Conservation (phyloP, 2,797 vertebrate genomes). For the Takifugu ocellatus region DNA sequence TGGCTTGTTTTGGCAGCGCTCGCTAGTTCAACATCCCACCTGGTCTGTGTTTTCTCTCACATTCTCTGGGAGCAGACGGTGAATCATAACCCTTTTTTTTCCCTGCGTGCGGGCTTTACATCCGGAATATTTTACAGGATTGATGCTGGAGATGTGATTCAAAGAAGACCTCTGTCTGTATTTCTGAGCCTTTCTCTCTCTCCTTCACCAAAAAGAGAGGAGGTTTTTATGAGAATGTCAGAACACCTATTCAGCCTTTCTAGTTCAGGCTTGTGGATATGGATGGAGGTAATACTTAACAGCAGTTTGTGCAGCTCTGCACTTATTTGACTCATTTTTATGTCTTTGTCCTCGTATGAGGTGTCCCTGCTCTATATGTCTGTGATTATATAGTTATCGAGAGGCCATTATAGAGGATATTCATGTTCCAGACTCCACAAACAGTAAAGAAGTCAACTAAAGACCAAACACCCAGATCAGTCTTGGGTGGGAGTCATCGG, state of each 20-base stretch:
- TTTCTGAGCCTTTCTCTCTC: neutral
- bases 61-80: constrained; percentile 21
- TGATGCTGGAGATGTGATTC: constrained; percentile 3
- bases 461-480: neutral
- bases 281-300: too few relatives aligned
- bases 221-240: too few relatives aligned
- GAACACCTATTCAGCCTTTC: too few relatives aligned
- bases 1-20: constrained; percentile 15
- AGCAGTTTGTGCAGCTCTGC: too few relatives aligned
- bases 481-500: neutral
- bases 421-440: too few relatives aligned
- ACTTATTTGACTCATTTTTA: too few relatives aligned
- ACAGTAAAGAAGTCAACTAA: neutral
- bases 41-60: constrained; percentile 18
- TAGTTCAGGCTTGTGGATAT: too few relatives aligned
- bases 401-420: too few relatives aligned
- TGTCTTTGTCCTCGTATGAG: too few relatives aligned
- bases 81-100: constrained; percentile 24
- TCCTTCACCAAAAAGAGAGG: neutral
- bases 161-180: neutral
- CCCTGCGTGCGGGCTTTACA: constrained; percentile 10
- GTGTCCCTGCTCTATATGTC: too few relatives aligned
- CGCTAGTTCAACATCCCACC: constrained; percentile 21
- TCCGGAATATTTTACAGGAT: constrained; percentile 1
- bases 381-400: too few relatives aligned